Conservation (phyloP, 2,888 invertebrate species). For the Cryptus viduatorius region DNA sequence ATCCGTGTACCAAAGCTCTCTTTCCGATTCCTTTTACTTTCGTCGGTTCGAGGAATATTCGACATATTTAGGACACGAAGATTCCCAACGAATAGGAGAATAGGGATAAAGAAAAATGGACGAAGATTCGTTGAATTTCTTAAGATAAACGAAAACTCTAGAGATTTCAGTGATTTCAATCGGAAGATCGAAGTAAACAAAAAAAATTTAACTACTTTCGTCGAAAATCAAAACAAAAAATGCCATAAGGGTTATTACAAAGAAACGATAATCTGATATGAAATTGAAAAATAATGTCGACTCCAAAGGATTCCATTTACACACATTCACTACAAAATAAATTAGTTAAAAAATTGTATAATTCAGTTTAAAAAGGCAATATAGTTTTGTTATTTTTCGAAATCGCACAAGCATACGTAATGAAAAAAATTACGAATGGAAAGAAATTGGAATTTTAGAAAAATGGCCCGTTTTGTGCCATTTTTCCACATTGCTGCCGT, state of each 20-base stretch:
- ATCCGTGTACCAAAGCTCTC: neutral
- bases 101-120: conserved; percentile 34
- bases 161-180: conserved; percentile 17
- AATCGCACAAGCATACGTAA: too few species aligned
- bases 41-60: conserved; percentile 37
- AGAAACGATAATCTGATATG: neutral
- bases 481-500: too few species aligned
- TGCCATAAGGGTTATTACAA: neutral
- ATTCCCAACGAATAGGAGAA: conserved; percentile 19
- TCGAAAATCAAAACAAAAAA: conserved; percentile 9
- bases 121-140: conserved; percentile 10
- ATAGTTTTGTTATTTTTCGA: too few species aligned
- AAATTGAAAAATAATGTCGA: neutral
- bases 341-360: too few species aligned
- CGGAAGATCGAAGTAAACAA: neutral
- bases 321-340: too few species aligned
- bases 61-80: conserved; percentile 49
- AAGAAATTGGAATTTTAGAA: too few species aligned
- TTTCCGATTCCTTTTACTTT: conserved; percentile 31
- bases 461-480: too few species aligned
- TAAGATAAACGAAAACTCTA: conserved; percentile 27
- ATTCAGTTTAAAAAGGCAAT: too few species aligned
- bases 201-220: conserved; percentile 17
- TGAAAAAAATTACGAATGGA: too few species aligned
- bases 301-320: neutral